Evolutionary conservation across 2,888 invertebrate species (phyloP).

Genomic region (Tetranychus piercei): DNA sequence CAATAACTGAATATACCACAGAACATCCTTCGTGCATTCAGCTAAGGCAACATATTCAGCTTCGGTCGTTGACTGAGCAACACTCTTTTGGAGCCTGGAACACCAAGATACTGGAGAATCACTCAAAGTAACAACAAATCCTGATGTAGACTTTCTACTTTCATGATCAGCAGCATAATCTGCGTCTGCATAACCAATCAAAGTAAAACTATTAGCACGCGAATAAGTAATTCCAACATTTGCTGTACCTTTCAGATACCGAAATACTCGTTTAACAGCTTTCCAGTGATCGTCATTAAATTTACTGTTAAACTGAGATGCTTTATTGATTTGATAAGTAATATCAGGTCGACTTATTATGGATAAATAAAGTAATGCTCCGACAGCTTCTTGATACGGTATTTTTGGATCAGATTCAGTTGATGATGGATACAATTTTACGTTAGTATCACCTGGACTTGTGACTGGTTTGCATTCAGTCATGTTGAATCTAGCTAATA

Average conservation of each 20-base stretch:
- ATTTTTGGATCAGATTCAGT: neutral
- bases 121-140: conserved; percentile 10
- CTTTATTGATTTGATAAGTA: neutral
- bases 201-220: no score
- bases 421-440: no score
- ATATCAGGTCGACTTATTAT: conserved; percentile 6
- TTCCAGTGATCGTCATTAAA: conserved; percentile 6
- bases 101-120: neutral
- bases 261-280: neutral
- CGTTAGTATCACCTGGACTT: neutral
- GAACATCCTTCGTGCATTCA: no score
- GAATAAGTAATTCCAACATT: neutral
- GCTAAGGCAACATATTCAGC: no score
- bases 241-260: conserved; percentile 9
- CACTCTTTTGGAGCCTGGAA: conserved; percentile 21
- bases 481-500: conserved; percentile 7
- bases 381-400: conserved; percentile 8
- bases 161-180: conserved; percentile 25
- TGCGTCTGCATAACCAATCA: conserved; percentile 22
- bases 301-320: neutral
- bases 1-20: no score
- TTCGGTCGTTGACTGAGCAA: neutral
- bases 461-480: conserved; percentile 4
- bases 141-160: conserved; percentile 20
- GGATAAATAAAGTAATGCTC: neutral